Evolutionary conservation across 2,888 invertebrate species (phyloP).

Genomic region (Opisthograptis luteolata): DNA sequence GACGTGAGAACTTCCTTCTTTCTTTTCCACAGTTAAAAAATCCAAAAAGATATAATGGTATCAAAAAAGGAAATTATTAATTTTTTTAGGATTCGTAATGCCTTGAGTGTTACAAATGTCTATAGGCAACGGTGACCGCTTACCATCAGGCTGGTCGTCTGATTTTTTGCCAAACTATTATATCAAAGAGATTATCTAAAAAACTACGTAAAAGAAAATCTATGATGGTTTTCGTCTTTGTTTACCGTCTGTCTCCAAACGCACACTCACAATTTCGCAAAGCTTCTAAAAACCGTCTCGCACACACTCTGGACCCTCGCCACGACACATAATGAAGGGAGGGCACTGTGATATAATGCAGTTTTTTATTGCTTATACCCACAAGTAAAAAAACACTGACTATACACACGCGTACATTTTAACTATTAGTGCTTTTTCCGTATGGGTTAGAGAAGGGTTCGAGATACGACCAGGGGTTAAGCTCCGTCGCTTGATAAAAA

Average conservation of each 20-base stretch:
- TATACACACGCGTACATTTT: conserved; percentile 72
- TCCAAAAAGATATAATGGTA: too few species aligned
- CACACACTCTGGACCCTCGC: conserved; percentile 65
- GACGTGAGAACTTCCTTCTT: too few species aligned
- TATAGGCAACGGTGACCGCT: too few species aligned
- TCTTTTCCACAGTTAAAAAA: too few species aligned
- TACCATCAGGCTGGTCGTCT: too few species aligned
- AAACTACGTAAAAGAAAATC: neutral
- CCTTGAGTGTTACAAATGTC: too few species aligned
- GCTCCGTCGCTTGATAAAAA: conserved; percentile 71
- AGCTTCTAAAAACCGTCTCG: conserved; percentile 54
- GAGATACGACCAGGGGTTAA: conserved; percentile 69
- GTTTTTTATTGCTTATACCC: conserved; percentile 83
- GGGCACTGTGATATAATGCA: conserved; percentile 82
- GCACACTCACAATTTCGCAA: conserved; percentile 32
- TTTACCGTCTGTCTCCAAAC: conserved; percentile 14
- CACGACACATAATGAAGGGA: conserved; percentile 78
- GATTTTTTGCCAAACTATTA: too few species aligned
- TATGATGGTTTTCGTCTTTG: conserved; percentile 7
- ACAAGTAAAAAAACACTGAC: conserved; percentile 72
- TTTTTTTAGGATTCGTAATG: too few species aligned
- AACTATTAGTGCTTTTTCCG: conserved; percentile 78
- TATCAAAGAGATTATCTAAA: too few species aligned
- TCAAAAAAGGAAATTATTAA: too few species aligned
- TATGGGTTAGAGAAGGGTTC: conserved; percentile 76